Evolutionary conservation across 2,888 invertebrate species (phyloP).

Genomic region (Rotaria magnacalcarata): DNA sequence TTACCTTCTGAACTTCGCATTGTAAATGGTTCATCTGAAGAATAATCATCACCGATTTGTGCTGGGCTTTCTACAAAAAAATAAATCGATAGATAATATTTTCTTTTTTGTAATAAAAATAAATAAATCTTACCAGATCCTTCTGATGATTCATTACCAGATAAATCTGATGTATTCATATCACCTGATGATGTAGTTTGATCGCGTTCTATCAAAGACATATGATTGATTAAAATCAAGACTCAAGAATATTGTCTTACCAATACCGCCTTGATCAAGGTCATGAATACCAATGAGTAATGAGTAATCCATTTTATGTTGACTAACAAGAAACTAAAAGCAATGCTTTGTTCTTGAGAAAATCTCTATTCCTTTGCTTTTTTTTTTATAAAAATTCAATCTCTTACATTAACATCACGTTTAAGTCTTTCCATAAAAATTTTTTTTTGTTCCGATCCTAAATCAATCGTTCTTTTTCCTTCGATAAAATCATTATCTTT

Average conservation of each 20-base stretch:
- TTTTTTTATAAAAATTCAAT: background rate
- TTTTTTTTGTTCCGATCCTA: slow-evolving; percentile 84
- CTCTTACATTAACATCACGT: slow-evolving; percentile 78
- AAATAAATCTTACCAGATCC: background rate
- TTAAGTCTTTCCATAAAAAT: slow-evolving; percentile 83
- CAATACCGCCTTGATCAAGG: slow-evolving; percentile 48
- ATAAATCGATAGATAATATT: background rate
- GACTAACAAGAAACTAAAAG: slow-evolving; percentile 56
- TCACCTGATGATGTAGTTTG: background rate
- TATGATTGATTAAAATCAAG: background rate
- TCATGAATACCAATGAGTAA: slow-evolving; percentile 91
- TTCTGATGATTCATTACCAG: slow-evolving; percentile 4
- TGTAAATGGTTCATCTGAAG: slow-evolving; percentile 19
- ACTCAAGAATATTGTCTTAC: background rate
- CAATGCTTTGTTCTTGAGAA: background rate
- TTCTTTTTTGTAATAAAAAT: background rate
- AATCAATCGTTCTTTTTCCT: slow-evolving; percentile 83
- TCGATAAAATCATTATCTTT: slow-evolving; percentile 99
- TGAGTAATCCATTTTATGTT: slow-evolving; percentile 64
- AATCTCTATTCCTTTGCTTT: background rate
- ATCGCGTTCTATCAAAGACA: background rate
- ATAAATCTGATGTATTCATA: background rate
- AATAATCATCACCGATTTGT: background rate
- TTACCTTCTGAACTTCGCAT: slow-evolving; percentile 18
- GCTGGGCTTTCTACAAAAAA: background rate